Percentiles rank a stretch among this genome's conserved stretches.
phyloP scores from a whole-genome alignment of 2,113 vertebrate genomes.

The Myocastor coypus region DNA sequence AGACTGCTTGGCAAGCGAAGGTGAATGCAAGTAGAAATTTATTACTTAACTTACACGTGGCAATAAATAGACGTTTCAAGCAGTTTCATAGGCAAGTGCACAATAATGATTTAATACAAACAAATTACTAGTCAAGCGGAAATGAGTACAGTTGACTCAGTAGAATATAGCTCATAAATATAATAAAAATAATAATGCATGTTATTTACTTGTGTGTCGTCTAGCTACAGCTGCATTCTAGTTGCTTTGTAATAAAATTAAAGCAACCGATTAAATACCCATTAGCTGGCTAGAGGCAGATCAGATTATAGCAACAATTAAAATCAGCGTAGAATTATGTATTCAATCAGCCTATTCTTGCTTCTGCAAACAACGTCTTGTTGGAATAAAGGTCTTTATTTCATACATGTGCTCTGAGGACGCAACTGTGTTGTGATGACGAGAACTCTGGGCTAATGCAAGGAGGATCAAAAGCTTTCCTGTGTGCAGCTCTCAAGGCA shows the following conservation, averaged over 20 bases:
- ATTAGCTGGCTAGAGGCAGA: conserved; percentile 77
- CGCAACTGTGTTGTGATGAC: background rate
- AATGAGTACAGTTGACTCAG: conserved; percentile 64
- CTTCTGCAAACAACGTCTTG: conserved; percentile 49
- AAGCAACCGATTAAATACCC: conserved; percentile 72
- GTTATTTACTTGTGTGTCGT: conserved; percentile 68
- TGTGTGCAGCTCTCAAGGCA: background rate
- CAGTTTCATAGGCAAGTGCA: conserved; percentile 33
- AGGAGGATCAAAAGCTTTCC: background rate
- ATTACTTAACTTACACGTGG: conserved; percentile 67
- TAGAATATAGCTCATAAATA: conserved; percentile 64
- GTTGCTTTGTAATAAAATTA: conserved; percentile 77
- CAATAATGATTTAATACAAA: conserved; percentile 74
- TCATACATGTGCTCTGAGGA: background rate
- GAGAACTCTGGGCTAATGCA: background rate
- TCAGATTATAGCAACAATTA: conserved; percentile 75
- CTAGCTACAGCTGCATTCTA: conserved; percentile 68
- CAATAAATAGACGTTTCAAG: conserved; percentile 64
- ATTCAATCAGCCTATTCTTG: conserved; percentile 65
- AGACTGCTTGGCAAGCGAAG: conserved; percentile 63
- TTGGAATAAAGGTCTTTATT: conserved; percentile 54
- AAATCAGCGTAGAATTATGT: conserved; percentile 71
- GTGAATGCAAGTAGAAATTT: conserved; percentile 59
- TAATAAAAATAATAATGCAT: conserved; percentile 69
- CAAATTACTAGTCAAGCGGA: conserved; percentile 76